Conservation (phyloP, 2,797 vertebrate species). For the Chaetodon trifasciatus region DNA sequence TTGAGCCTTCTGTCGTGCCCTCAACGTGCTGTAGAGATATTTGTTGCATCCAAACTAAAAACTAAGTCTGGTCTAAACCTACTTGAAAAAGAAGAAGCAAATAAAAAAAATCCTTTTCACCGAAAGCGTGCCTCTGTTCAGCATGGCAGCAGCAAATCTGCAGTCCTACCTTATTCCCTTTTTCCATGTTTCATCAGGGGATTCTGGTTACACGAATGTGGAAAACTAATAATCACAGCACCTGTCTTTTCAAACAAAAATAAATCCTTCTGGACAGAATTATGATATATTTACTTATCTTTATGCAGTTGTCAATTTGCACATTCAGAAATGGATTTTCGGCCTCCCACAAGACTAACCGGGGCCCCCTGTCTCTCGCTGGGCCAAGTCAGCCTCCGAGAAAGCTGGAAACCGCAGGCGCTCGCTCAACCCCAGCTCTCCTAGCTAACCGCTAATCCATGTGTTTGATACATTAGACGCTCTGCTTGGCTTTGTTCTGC, state of each 20-base stretch:
- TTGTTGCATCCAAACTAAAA: neutral
- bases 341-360: conserved; percentile 81
- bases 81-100: neutral
- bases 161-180: conserved; percentile 29
- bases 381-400: conserved; percentile 81
- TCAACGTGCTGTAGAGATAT: neutral
- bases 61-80: neutral
- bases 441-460: conserved; percentile 87
- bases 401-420: conserved; percentile 85
- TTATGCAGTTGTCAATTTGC: conserved; percentile 84
- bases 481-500: conserved; percentile 82
- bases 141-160: conserved; percentile 21
- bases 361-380: conserved; percentile 70
- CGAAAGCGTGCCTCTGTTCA: conserved; percentile 21
- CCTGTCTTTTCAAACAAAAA: conserved; percentile 79
- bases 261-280: conserved; percentile 75
- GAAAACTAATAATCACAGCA: conserved; percentile 78
- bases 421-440: conserved; percentile 77
- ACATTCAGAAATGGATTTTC: conserved; percentile 78
- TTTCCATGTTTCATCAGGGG: conserved; percentile 58
- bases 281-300: conserved; percentile 83
- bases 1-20: neutral
- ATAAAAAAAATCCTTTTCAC: neutral
- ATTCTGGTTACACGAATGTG: conserved; percentile 72
- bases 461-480: conserved; percentile 88